Conservation (phyloP, 2,888 invertebrate species). For the Microplitis deprimator region DNA sequence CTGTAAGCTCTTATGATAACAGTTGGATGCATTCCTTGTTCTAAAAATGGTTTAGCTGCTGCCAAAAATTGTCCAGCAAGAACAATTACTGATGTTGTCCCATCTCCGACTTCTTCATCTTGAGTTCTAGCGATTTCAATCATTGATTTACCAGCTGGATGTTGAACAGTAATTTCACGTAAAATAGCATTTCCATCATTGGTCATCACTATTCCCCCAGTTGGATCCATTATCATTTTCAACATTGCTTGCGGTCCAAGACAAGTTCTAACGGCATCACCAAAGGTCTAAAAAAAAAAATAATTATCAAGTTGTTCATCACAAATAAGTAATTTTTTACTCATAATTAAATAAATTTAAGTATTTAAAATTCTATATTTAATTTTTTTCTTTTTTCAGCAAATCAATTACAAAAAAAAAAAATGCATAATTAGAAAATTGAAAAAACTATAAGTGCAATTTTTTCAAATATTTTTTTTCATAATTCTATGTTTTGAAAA, state of each 20-base stretch:
- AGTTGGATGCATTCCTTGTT: conserved; percentile 97
- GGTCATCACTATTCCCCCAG: conserved; percentile 99
- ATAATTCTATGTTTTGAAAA: too few relatives aligned
- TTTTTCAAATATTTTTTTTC: too few relatives aligned
- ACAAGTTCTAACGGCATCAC: conserved; percentile 99
- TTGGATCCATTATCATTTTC: conserved; percentile 99
- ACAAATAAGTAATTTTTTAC: too few relatives aligned
- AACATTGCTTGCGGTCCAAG: conserved; percentile 99
- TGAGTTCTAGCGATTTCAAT: conserved; percentile 99
- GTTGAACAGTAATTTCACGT: conserved; percentile 96
- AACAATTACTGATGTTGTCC: conserved; percentile 98
- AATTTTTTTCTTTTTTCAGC: too few relatives aligned
- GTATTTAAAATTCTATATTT: too few relatives aligned
- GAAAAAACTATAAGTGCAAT: too few relatives aligned
- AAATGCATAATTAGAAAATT: too few relatives aligned
- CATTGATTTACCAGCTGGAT: conserved; percentile 99
- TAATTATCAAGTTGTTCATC: too few relatives aligned
- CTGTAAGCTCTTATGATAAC: conserved; percentile 96
- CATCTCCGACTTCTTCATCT: conserved; percentile 99
- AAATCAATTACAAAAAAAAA: too few relatives aligned
- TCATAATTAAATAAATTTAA: too few relatives aligned
- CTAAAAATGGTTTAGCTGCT: conserved; percentile 91
- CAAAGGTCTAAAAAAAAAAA: conserved; percentile 84
- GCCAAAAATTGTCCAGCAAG: conserved; percentile 96
- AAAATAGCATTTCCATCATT: conserved; percentile 99